Percentiles rank a stretch among this genome's conserved stretches.
phyloP scores from a whole-genome alignment of 2,113 vertebrate genomes.

The Pontoporia blainvillei region DNA sequence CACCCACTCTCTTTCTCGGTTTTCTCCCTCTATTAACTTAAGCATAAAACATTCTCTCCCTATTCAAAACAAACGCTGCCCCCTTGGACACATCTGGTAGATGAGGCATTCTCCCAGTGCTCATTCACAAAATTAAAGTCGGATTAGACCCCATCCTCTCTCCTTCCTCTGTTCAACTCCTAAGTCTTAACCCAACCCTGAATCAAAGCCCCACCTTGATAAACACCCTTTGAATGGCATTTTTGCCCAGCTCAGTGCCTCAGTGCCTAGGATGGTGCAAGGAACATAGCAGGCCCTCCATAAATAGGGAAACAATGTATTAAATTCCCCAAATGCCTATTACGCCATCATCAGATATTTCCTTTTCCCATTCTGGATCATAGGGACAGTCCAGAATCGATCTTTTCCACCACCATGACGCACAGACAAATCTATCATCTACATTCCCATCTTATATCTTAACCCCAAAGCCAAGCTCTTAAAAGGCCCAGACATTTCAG shows the following conservation, averaged over 20 bases:
- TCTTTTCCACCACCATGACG: neutral
- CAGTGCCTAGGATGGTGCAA: neutral
- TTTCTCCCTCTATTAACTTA: neutral
- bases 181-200: neutral
- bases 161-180: neutral
- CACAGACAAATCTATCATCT: neutral
- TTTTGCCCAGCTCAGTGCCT: neutral
- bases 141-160: neutral
- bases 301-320: neutral
- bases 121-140: neutral
- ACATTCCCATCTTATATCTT: neutral
- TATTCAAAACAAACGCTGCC: neutral
- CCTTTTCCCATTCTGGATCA: neutral
- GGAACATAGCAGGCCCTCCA: neutral
- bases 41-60: neutral
- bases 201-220: neutral
- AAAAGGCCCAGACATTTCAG: neutral
- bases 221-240: neutral
- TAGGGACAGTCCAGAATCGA: neutral
- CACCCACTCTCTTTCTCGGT: neutral
- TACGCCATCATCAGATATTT: neutral
- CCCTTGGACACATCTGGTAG: neutral
- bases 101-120: neutral
- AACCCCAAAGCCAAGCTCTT: neutral
- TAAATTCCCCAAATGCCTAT: neutral